phyloP scores from a whole-genome alignment of 2,113 vertebrate species.

The Rousettus leschenaultii region DNA sequence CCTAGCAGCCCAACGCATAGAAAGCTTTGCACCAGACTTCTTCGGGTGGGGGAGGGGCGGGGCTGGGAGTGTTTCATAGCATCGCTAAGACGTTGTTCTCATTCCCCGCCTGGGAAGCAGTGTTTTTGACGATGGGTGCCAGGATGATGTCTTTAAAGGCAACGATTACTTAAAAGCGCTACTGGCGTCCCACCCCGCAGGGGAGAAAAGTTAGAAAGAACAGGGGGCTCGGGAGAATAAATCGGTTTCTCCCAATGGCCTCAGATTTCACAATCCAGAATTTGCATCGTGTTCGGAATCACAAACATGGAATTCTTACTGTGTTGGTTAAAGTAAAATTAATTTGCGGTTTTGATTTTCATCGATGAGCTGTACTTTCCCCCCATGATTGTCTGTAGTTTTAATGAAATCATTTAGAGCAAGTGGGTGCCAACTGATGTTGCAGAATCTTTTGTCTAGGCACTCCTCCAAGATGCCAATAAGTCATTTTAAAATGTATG shows the following conservation, averaged over 20 bases:
- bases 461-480: constrained; percentile 79
- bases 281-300: constrained; percentile 78
- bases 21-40: constrained; percentile 48
- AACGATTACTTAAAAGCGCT: constrained; percentile 38
- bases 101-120: constrained; percentile 53
- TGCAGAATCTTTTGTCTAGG: constrained; percentile 81
- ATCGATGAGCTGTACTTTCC: constrained; percentile 79
- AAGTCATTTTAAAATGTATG: constrained; percentile 87
- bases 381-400: constrained; percentile 79
- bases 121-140: constrained; percentile 43
- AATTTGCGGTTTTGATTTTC: constrained; percentile 84
- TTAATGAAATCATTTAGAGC: constrained; percentile 80
- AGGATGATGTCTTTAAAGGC: not conserved
- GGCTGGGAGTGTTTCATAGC: not conserved
- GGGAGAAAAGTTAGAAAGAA: constrained; percentile 8
- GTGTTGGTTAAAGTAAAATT: constrained; percentile 79
- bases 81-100: constrained; percentile 65
- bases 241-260: constrained; percentile 63
- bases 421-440: constrained; percentile 76
- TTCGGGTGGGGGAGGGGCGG: constrained; percentile 53
- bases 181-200: not conserved
- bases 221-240: not conserved
- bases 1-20: not conserved
- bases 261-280: constrained; percentile 65
- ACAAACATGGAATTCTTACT: constrained; percentile 80